Evolutionary conservation across 53 echinoderm and acorn worm genomes (phyloP), one percentile per base, ranked within the genome.

Genomic region (Paracentrotus lividus): DNA sequence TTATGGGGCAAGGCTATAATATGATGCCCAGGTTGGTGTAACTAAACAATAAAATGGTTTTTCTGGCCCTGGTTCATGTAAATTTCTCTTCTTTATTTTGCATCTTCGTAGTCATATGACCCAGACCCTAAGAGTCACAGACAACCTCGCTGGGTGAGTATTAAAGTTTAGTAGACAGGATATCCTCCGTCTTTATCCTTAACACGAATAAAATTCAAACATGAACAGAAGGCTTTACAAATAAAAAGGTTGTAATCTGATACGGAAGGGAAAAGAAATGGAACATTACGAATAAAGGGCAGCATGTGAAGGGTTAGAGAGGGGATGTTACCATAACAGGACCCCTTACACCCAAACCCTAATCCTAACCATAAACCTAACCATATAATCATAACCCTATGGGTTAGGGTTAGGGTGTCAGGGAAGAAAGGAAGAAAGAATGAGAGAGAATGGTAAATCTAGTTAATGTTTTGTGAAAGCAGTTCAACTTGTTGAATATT

Each of bases 91-190:
- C 72, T 66, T 66, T 66, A 4, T 72, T 72, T 40, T 72, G 40
- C 9, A 40, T 38, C 72, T 72, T 72, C 38, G 40, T 40, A 18
- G 38, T 5, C 18, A 5, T 38, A 72, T 72, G 72, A 72, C 72
- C 72, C 72, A 40, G 72, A 72, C 72, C 40, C 40, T 18, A 72
- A 26, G 72, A 72, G 36, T 40, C 72, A 72, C 85, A 85, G 47
- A 85, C 85, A 85, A 51, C 85, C 85, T 85, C 49, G 85, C 51
- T 85, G 31, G 49, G 85, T 85, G 85, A 85, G 85, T 49, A 85
- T 85, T 49, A 85, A 29, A n/a, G 27, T 85, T 51, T 49, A 85
- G 85, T 51, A 85, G 85, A 85, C 85, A 85, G 85, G 85, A 85
- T 85, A 47, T 85, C 85, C 85, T 85, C 47, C 49, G 85, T 85